Evolutionary conservation across 2,113 vertebrate genomes (phyloP).

Genomic region (Anarrhichthys ocellatus): DNA sequence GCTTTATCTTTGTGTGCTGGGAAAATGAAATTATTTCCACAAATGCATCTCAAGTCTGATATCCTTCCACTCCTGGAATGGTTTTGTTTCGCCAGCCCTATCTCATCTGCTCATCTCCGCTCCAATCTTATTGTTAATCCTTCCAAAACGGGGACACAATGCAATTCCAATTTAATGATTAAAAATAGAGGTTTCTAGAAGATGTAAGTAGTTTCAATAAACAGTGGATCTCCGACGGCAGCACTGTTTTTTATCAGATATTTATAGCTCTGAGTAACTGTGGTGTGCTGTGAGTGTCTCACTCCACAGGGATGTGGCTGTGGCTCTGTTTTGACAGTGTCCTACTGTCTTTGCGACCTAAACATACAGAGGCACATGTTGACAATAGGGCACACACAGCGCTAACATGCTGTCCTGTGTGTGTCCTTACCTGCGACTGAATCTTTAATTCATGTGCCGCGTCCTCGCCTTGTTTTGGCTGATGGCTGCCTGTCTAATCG

Average conservation of each 20-base stretch:
- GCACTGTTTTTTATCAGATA: slow-evolving; percentile 45
- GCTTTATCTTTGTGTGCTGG: slow-evolving; percentile 66
- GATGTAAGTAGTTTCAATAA: slow-evolving; percentile 63
- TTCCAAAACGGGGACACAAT: slow-evolving; percentile 52
- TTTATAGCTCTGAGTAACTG: slow-evolving; percentile 54
- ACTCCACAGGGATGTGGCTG: slow-evolving; percentile 59
- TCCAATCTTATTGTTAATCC: slow-evolving; percentile 69
- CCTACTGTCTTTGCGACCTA: slow-evolving; percentile 59
- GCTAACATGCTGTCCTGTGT: slow-evolving; percentile 33
- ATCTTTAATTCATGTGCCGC: slow-evolving; percentile 68
- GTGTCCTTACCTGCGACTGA: slow-evolving; percentile 14
- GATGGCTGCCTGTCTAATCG: slow-evolving; percentile 23
- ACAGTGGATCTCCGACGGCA: slow-evolving; percentile 46
- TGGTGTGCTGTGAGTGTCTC: slow-evolving; percentile 29
- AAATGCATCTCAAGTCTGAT: slow-evolving; percentile 63
- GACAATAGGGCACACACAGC: slow-evolving; percentile 49
- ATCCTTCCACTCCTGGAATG: slow-evolving; percentile 60
- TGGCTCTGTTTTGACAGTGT: slow-evolving; percentile 55
- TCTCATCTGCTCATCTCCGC: slow-evolving; percentile 71
- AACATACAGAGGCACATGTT: slow-evolving; percentile 59
- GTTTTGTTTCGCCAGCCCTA: slow-evolving; percentile 69
- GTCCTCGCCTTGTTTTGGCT: slow-evolving; percentile 38
- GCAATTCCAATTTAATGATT: slow-evolving; percentile 55
- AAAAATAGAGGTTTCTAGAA: slow-evolving; percentile 60
- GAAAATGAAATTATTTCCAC: slow-evolving; percentile 72